Evolutionary conservation across 2,888 invertebrate genomes (phyloP), one percentile per base, ranked within the genome.

Genomic region (Sphaerophoria taeniata): DNA sequence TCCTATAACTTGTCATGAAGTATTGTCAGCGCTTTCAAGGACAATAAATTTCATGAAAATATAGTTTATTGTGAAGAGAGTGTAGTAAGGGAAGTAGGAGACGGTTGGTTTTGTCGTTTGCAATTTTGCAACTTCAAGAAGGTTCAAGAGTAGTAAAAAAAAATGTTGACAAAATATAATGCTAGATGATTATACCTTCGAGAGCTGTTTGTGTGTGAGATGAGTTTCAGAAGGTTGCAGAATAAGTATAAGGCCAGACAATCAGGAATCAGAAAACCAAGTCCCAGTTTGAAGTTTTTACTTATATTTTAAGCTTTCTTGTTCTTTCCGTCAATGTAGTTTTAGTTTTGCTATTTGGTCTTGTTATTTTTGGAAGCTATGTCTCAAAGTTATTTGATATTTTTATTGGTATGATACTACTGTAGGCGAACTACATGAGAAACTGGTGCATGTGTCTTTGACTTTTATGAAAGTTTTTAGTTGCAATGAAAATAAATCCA

Each of bases 11-110:
- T 78, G 67, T 53, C 67, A 67, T 67, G 58, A 79, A 72, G 65
- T 70, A 83, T 75, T 84, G 79, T 79, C 74, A 75, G 83, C 79
- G 79, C 79, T 84, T 79, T 79, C 83, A 84, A 84, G 83, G 74
- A 84, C 71, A 83, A 82, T 78, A 83, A 24, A 82, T 78, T 74
- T 45, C 49, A 83, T 70, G 56, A 63, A 78, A 77, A 45, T 63
- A 58, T 14, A 49, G 47, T 24, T 24, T 24, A 24, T 24, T 24
- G 9, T 39, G 9, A 9, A 43, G 43, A 3, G 39, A 9, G 39
- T 9, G 12, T 9, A 65, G 58, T 34, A 24, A 43, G 53, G 49
- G 39, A 53, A 49, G 39, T 51, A 14, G 56, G 45, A 60, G 53
- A 39, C 58, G 67, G 43, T n/a, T 67, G 53, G 67, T 16, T 16